These are phyloP conservation scores for Galeopterus variegatus DNA, from an alignment of 2,113 vertebrate genomes.

Conservation along the genomic window DNA sequence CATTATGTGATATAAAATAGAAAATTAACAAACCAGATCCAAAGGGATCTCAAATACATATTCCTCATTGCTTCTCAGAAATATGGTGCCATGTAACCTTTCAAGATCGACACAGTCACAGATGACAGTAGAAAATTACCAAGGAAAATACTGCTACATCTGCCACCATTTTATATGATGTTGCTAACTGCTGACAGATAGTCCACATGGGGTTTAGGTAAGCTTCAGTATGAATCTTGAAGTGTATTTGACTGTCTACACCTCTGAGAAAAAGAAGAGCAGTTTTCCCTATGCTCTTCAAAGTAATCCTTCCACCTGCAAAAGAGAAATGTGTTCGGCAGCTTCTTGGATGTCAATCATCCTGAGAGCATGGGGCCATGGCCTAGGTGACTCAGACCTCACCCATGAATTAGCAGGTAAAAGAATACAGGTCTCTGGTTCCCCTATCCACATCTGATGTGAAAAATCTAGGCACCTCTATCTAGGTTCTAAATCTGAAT, in stretches of 20 bases:
- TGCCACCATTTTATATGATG: not conserved
- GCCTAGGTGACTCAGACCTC: not conserved
- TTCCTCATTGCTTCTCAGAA: not conserved
- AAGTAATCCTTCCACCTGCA: not conserved
- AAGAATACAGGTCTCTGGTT: not conserved
- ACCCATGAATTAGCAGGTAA: not conserved
- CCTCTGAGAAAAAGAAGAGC: not conserved
- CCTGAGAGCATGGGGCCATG: not conserved
- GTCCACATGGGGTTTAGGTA: not conserved
- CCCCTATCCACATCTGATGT: too few species aligned
- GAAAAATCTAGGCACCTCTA: not conserved
- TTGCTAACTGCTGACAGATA: constrained; percentile 51
- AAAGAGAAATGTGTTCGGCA: not conserved
- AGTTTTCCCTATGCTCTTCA: not conserved
- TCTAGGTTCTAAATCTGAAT: not conserved
- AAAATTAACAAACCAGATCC: constrained; percentile 34
- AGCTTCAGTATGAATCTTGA: constrained; percentile 35
- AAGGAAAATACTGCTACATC: not conserved
- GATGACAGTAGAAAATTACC: not conserved
- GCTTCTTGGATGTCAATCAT: not conserved
- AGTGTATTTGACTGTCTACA: not conserved
- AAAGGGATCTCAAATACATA: not conserved
- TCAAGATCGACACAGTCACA: not conserved
- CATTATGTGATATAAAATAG: not conserved
- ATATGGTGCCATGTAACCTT: not conserved